These are phyloP conservation scores for Pongo pygmaeus DNA, from an alignment of 2,113 vertebrate species.

Conservation along the genomic window DNA sequence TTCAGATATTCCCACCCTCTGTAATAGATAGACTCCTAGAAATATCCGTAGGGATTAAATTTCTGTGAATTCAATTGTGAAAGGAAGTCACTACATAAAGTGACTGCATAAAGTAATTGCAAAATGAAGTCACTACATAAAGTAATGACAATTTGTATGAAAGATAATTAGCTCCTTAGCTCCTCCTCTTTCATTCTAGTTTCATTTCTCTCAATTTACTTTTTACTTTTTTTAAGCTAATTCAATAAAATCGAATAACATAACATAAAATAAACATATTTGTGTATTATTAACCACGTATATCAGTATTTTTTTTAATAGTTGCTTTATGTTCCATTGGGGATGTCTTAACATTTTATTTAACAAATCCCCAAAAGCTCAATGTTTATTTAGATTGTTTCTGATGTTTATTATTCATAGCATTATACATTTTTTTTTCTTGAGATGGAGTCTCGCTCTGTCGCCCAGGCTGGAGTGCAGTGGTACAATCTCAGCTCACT, in stretches of 20 bases:
- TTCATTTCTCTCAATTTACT: neutral
- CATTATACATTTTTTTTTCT: neutral
- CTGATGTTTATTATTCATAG: neutral
- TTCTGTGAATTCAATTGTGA: slow-evolving; percentile 5
- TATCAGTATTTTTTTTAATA: neutral
- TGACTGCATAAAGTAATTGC: neutral
- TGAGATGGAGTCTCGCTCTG: no score
- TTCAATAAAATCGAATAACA: neutral
- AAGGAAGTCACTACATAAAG: neutral
- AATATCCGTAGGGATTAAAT: neutral
- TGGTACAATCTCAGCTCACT: no score
- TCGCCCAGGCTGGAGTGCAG: no score
- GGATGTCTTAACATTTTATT: neutral
- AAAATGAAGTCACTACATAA: neutral
- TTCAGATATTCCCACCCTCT: neutral
- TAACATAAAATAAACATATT: neutral
- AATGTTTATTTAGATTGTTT: neutral
- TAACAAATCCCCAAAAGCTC: neutral
- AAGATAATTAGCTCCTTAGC: neutral
- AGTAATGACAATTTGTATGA: neutral
- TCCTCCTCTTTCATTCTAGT: neutral
- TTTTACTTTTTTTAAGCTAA: neutral
- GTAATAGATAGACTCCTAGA: neutral
- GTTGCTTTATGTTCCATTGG: neutral
- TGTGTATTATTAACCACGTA: neutral